phyloP scores from a whole-genome alignment of 2,113 vertebrate species.

The Nothocercus julius region DNA sequence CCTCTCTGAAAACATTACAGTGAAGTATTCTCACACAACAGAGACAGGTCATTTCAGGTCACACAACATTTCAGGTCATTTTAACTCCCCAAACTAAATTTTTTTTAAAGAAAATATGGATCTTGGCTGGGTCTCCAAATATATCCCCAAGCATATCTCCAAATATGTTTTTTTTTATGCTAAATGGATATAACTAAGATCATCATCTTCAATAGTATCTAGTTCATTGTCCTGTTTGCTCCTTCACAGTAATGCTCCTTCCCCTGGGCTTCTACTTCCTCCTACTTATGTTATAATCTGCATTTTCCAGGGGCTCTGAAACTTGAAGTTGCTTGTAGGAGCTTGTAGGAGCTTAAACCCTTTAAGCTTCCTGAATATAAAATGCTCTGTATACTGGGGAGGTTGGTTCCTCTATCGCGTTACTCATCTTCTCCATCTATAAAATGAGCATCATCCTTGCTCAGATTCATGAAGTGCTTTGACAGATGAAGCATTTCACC shows the following conservation, averaged over 20 bases:
- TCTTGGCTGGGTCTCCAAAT: too few species aligned
- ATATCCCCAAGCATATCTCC: too few species aligned
- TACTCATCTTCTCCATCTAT: neutral
- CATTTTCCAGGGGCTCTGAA: neutral
- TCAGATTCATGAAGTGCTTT: neutral
- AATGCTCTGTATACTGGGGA: neutral
- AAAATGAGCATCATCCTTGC: neutral
- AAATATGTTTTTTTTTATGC: neutral
- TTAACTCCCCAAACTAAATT: neutral
- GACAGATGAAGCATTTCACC: neutral
- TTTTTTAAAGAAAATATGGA: neutral
- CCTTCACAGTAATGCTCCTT: neutral
- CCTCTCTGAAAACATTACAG: neutral
- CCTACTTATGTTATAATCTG: neutral
- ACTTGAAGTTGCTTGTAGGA: neutral
- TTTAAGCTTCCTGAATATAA: neutral
- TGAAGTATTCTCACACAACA: neutral
- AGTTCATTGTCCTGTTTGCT: neutral
- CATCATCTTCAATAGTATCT: neutral
- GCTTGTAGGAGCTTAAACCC: constrained; percentile 21
- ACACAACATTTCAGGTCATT: too few species aligned
- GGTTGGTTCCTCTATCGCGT: neutral
- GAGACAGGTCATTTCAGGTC: neutral
- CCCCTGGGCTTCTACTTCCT: neutral
- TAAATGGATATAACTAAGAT: constrained; percentile 7